Evolutionary conservation across 2,888 invertebrate species (phyloP).

Genomic region (Aphodius sticticus): DNA sequence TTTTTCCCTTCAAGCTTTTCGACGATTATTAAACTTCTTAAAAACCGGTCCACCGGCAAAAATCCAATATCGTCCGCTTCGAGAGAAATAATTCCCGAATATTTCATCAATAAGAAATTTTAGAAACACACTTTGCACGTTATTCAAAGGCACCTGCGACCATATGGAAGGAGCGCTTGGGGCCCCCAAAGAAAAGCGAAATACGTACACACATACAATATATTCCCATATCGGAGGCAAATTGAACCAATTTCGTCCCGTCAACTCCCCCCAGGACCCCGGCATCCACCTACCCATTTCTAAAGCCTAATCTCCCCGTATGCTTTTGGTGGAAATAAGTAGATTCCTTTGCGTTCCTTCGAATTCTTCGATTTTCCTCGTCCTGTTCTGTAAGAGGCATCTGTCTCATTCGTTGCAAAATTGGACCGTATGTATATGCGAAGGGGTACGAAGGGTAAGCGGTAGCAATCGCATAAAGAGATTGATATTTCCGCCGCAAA

Average conservation of each 20-base stretch:
- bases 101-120: slow-evolving; percentile 4
- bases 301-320: slow-evolving; percentile 37
- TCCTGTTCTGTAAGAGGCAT: slow-evolving; percentile 8
- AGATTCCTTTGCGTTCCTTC: slow-evolving; percentile 22
- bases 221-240: slow-evolving; percentile 35
- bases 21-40: too few relatives aligned
- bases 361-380: slow-evolving; percentile 22
- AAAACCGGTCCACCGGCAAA: not conserved
- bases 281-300: slow-evolving; percentile 26
- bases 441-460: not conserved
- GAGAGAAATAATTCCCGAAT: not conserved
- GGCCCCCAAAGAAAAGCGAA: slow-evolving; percentile 19
- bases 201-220: slow-evolving; percentile 30
- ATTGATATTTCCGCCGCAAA: slow-evolving; percentile 14
- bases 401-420: slow-evolving; percentile 22
- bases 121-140: slow-evolving; percentile 4
- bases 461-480: not conserved
- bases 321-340: slow-evolving; percentile 24
- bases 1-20: too few relatives aligned
- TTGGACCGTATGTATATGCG: slow-evolving; percentile 4
- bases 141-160: not conserved
- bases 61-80: not conserved
- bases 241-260: slow-evolving; percentile 38
- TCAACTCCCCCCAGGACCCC: slow-evolving; percentile 6
- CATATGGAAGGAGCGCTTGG: not conserved